Base-by-base conservation (phyloP, 2,888 invertebrate species). In the Hoplodrina blanda region DNA sequence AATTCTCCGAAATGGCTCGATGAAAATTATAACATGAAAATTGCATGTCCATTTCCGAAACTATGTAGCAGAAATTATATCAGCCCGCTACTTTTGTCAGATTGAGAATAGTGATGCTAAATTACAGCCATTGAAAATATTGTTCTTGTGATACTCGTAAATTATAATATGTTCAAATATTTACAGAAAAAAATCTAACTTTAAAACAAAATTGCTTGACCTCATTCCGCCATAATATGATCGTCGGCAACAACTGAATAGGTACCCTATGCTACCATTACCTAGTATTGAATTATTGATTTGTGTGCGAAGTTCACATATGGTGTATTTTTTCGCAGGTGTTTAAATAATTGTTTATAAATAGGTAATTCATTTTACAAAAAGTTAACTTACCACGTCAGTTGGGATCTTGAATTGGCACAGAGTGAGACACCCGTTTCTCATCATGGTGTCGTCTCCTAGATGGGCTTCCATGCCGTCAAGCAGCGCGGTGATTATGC, bases 341-440 rank as follows among this genome's bases (percentile, higher is more conserved):
- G 41, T 41, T 41, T 41, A 13, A 41, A 41, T 41, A 41, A 41
- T 41, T 41, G 41, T 25, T 25, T 25, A n/a, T 25, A 25, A 25
- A 25, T 25, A 25, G 25, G 25, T 25, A 25, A 25, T 8, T 37
- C 11, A 8, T 37, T 37, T 13, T 13, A 41, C 41, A 3, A 41
- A 41, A 41, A 13, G 19, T 56, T 37, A 50, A 96, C 97, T 95
- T 95, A 98, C 98, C 92, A 99, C 98, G 96, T 99, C 99, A 83
- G 97, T 97, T 4, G 99, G 99, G 92, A 99, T 99, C 91, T 98
- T 98, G 91, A 99, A 99, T 93, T 99, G 99, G 89, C 99, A 99
- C 52, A 99, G 96, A 0, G 99, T 99, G 73, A 99, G 96, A 92
- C 99, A 99, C 63, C 99, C 99, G 93, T 99, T 99, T 66, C 99